phyloP scores from a whole-genome alignment of 2,888 invertebrate species.

The Morinoia aosen region DNA sequence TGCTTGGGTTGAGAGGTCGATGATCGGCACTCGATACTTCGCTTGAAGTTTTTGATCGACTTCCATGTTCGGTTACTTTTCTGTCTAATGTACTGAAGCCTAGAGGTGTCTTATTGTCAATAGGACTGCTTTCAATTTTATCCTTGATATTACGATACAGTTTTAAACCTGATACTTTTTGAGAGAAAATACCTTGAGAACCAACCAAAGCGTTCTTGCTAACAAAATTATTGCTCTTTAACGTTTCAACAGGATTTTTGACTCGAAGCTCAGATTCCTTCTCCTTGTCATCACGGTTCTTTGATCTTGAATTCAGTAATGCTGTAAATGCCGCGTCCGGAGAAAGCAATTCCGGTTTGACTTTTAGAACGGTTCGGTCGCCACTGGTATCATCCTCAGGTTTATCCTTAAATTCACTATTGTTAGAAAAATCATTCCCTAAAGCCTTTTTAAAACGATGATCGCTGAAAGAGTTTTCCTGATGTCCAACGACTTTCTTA shows the following conservation, averaged over 20 bases:
- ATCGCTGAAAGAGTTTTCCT: not conserved
- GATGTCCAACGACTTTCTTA: not conserved
- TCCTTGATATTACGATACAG: not conserved
- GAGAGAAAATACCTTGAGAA: not conserved
- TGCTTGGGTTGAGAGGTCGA: not conserved
- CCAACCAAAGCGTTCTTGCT: not conserved
- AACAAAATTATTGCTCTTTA: not conserved
- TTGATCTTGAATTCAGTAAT: not conserved
- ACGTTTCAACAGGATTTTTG: not conserved
- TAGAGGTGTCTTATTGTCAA: not conserved
- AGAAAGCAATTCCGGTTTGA: slow-evolving; percentile 6
- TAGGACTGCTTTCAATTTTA: not conserved
- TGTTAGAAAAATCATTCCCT: not conserved
- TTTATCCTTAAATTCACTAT: not conserved
- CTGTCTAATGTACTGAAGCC: not conserved
- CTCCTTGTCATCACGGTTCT: not conserved
- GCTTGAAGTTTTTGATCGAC: not conserved
- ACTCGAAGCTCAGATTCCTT: not conserved
- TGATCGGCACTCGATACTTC: not conserved
- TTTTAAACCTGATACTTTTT: not conserved
- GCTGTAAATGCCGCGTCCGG: not conserved
- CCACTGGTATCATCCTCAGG: not conserved
- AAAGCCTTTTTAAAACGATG: not conserved
- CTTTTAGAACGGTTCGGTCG: not conserved
- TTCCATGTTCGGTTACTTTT: not conserved